Conservation (phyloP, 1,140 invertebrate genomes). For the Drosophila mayri region DNA sequence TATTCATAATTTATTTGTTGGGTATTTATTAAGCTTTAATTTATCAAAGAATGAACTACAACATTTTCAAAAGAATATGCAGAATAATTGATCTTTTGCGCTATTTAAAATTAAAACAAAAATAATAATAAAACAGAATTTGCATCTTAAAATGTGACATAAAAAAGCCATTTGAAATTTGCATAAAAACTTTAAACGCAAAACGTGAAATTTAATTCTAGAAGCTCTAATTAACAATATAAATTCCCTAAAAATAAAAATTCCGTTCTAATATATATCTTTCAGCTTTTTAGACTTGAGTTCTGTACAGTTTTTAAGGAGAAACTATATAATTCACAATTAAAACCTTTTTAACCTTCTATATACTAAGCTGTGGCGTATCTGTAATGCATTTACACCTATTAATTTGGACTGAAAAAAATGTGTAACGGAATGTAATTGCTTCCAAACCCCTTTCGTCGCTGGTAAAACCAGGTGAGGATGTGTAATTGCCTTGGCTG, state of each 20-base stretch:
- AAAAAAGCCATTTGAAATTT: not conserved
- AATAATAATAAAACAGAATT: not conserved
- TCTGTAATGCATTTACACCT: constrained; percentile 40
- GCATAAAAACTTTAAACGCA: not conserved
- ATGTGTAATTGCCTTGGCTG: constrained; percentile 46
- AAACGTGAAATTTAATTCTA: not conserved
- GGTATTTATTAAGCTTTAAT: too few species aligned
- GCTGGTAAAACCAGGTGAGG: constrained; percentile 17
- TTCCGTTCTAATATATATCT: not conserved
- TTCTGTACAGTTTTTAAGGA: not conserved
- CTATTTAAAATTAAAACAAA: too few species aligned
- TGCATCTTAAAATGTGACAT: not conserved
- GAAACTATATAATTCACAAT: not conserved
- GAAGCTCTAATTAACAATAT: not conserved
- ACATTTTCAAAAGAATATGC: too few species aligned
- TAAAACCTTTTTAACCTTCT: not conserved
- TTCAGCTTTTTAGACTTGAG: not conserved
- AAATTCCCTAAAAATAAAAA: not conserved
- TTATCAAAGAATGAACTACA: too few species aligned
- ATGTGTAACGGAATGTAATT: constrained; percentile 59
- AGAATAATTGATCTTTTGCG: too few species aligned
- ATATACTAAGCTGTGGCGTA: not conserved
- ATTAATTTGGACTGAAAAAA: constrained; percentile 34
- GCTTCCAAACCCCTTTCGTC: not conserved
- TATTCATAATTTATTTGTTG: too few species aligned